Conservation (phyloP, 2,797 vertebrate genomes). For the Pogonophryne albipinna region DNA sequence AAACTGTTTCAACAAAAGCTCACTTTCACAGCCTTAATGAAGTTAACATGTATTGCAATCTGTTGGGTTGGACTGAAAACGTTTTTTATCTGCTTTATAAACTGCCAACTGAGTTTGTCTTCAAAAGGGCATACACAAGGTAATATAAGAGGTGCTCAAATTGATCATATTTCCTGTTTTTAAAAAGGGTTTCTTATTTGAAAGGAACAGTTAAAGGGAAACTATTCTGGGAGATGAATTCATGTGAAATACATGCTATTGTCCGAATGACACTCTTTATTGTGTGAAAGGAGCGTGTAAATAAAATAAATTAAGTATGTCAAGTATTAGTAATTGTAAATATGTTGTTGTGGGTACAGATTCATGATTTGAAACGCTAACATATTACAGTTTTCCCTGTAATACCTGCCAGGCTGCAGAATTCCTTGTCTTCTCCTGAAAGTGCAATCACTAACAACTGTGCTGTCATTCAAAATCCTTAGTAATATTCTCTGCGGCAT, state of each 20-base stretch:
- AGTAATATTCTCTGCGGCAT: slow-evolving; percentile 5
- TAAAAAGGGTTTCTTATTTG: too few species aligned
- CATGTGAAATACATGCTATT: not conserved
- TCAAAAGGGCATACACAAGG: not conserved
- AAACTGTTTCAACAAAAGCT: not conserved
- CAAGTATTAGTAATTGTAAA: not conserved
- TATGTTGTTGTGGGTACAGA: not conserved
- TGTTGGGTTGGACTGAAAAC: not conserved
- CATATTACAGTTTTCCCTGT: too few species aligned
- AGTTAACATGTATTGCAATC: not conserved
- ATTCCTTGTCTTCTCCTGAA: slow-evolving; percentile 1
- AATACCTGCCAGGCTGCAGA: too few species aligned
- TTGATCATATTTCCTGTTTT: not conserved
- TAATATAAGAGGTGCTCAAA: not conserved
- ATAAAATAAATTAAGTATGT: not conserved
- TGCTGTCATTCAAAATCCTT: slow-evolving; percentile 27
- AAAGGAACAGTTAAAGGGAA: not conserved
- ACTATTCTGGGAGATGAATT: not conserved
- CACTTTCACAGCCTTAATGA: too few species aligned
- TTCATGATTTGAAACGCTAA: not conserved
- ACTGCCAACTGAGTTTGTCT: not conserved
- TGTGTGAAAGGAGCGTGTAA: too few species aligned
- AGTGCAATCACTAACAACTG: slow-evolving; percentile 1
- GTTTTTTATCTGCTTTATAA: not conserved
- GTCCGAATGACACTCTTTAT: too few species aligned